Percentiles rank a stretch among this genome's conserved stretches.
Conservation (phyloP, 2,888 invertebrate genomes). For the Orgyia antiqua region DNA sequence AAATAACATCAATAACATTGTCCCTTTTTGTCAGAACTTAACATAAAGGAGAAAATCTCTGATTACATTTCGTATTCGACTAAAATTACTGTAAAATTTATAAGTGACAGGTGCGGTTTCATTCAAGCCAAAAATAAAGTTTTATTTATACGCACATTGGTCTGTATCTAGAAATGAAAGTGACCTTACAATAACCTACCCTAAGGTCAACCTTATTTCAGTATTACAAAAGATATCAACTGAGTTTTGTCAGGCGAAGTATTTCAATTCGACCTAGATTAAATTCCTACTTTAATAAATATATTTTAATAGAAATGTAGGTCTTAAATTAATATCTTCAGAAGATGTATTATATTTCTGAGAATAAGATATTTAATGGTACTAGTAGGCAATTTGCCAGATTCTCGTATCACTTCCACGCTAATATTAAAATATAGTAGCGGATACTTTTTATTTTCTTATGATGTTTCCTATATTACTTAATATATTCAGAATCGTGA, state of each 20-base stretch:
- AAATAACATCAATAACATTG: no score
- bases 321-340: conserved; percentile 6
- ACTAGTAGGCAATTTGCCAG: conserved; percentile 20
- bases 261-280: conserved; percentile 3
- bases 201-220: neutral
- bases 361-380: conserved; percentile 10
- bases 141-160: neutral
- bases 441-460: no score
- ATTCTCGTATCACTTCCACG: conserved; percentile 6
- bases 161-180: neutral
- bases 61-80: neutral
- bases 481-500: no score
- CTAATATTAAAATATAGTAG: conserved; percentile 1
- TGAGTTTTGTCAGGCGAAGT: neutral
- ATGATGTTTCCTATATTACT: no score
- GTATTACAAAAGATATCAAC: neutral
- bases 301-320: neutral
- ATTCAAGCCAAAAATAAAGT: neutral
- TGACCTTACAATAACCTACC: neutral
- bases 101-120: no score
- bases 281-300: conserved; percentile 3
- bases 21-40: no score
- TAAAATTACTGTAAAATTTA: neutral
- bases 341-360: conserved; percentile 9
- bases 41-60: no score